Evolutionary conservation across 30 jellyfish, hydroid and myxozoan genomes (phyloP), one percentile per base, ranked within the genome.

Genomic region (Hydractinia echinata): DNA sequence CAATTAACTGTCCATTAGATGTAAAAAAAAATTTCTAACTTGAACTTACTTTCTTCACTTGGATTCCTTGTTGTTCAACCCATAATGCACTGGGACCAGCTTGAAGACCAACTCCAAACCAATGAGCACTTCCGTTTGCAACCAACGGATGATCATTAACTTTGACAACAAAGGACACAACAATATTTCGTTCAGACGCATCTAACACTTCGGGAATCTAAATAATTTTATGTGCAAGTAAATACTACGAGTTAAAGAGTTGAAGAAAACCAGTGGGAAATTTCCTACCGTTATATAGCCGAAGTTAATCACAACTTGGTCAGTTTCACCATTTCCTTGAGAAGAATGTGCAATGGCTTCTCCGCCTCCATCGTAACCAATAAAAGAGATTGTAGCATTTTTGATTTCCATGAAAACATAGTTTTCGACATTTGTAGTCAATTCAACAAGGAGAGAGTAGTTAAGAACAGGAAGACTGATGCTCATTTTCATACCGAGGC

Each of bases 51-150:
- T 91, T 91, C 30, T 58, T 51, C 39, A 91, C 66, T 14, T 14
- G 67, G 55, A 91, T 51, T 5, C 89, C 81, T 67, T 76, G 94
- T 61, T 91, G 97, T 48, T 91, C 96, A 21, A 91, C 97, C 97
- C 97, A 91, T 15, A 91, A 72, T 4, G 86, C 95, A 4, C 89
- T 81, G 68, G 72, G 13, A 13, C 97, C 97, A 79, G 97, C 95
- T 67, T 91, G 97, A 69, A 85, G 44, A n/a, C 97, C 97, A 54
- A 86, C 94, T 10, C 97, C 97, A 54, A 91, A 73, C 93, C 94
- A 85, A 54, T 86, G 97, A 21, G 55, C 53, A 44, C 92, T 76
- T 67, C 86, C 84, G 79, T 86, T 86, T 10, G 56, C 96, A 16
- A 91, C 79, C 8, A 78, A 69, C 10, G 68, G 70, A 69, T 91